A percentile compares a stretch with the other conserved stretches of the same genome.
These are phyloP conservation scores for Rhagologus leucostigma DNA, from an alignment of 2,113 vertebrate genomes.

Conservation along the genomic window DNA sequence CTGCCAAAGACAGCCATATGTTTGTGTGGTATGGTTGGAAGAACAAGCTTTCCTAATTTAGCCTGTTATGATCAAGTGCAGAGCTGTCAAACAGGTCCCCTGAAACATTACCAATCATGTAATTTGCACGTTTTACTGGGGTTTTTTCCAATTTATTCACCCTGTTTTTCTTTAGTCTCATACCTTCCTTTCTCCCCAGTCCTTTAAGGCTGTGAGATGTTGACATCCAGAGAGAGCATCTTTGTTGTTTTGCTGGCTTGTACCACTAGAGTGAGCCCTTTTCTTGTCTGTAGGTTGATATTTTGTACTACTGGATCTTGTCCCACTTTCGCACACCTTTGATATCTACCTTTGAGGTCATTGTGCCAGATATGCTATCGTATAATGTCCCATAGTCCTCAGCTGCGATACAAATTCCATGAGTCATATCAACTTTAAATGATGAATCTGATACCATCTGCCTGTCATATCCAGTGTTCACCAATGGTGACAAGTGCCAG, in stretches of 20 bases:
- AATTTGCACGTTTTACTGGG: not conserved
- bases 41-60: not conserved
- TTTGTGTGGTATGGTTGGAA: not conserved
- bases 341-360: not conserved
- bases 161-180: not conserved
- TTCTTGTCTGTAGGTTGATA: not conserved
- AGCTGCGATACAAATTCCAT: not conserved
- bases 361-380: not conserved
- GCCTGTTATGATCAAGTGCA: not conserved
- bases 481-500: not conserved
- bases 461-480: not conserved
- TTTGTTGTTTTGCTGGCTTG: not conserved
- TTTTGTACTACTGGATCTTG: not conserved
- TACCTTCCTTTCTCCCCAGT: not conserved
- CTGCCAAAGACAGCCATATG: not conserved
- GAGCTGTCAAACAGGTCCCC: not conserved
- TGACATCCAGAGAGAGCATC: not conserved
- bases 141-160: not conserved
- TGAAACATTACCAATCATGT: not conserved
- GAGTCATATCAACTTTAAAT: not conserved
- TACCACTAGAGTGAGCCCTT: conserved; percentile 25
- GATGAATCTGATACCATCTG: not conserved
- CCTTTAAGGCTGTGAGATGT: not conserved
- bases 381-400: not conserved
- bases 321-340: not conserved